Percentiles rank a stretch among this genome's conserved stretches.
These are phyloP conservation scores for Seriola dumerili DNA, from an alignment of 2,113 vertebrate genomes.

Conservation along the genomic window DNA sequence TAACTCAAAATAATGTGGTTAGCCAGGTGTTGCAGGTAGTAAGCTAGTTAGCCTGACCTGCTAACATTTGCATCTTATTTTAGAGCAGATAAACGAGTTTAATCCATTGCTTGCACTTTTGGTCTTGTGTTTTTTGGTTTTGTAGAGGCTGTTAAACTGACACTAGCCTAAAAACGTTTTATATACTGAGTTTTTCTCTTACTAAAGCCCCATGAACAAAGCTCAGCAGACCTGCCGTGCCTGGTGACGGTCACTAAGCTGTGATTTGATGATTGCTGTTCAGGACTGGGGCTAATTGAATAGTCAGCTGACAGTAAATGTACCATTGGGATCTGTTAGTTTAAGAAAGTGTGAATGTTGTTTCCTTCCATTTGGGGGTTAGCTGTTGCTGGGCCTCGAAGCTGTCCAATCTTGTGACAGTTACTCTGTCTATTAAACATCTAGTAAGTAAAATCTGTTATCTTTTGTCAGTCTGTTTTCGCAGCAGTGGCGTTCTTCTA, in stretches of 20 bases:
- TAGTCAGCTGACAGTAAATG: conserved; percentile 8
- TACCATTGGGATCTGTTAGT: conserved; percentile 1
- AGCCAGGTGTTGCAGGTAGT: too few species aligned
- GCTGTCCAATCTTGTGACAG: not conserved
- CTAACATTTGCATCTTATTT: not conserved
- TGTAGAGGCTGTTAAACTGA: not conserved
- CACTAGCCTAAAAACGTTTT: not conserved
- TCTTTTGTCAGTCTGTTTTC: conserved; percentile 89
- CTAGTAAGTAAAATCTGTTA: not conserved
- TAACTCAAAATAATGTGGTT: too few species aligned
- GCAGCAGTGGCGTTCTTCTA: conserved; percentile 97
- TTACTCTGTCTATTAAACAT: not conserved
- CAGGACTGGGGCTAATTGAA: not conserved
- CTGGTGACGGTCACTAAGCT: not conserved
- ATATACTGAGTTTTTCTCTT: not conserved
- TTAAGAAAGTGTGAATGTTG: conserved; percentile 8
- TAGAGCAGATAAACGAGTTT: not conserved
- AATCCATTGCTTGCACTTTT: not conserved
- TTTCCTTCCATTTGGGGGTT: not conserved
- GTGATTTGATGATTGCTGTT: not conserved
- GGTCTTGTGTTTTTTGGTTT: not conserved
- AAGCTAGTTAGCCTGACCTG: not conserved
- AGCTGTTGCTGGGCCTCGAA: not conserved
- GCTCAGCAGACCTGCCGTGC: not conserved
- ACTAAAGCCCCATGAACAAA: not conserved